Conservation (phyloP, 2,113 vertebrate species). For the Anser brachyrhynchus region DNA sequence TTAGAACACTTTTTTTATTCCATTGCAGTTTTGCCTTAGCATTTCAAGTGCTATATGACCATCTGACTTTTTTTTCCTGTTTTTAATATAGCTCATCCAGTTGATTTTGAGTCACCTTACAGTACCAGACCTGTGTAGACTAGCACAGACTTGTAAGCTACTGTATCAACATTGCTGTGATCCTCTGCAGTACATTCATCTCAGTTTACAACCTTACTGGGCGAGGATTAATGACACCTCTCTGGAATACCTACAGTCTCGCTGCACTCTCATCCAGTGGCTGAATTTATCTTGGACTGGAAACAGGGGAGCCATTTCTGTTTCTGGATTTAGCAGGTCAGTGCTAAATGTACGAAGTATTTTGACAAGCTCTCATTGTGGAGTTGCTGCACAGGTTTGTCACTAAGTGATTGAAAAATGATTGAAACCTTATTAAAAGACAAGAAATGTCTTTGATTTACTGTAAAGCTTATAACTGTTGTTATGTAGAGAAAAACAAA, state of each 20-base stretch:
- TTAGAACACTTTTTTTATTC: not conserved
- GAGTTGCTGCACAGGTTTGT: not conserved
- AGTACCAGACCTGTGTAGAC: conserved; percentile 93
- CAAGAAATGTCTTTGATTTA: not conserved
- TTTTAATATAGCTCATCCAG: conserved; percentile 90
- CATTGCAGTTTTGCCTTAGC: not conserved
- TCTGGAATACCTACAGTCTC: conserved; percentile 89
- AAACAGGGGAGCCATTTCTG: conserved; percentile 91
- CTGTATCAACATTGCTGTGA: conserved; percentile 96
- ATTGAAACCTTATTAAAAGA: conserved; percentile 1
- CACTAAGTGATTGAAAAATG: not conserved
- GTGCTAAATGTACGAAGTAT: conserved; percentile 27
- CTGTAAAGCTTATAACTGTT: not conserved
- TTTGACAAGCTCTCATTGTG: conserved; percentile 4
- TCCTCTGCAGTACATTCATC: conserved; percentile 95
- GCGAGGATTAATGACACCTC: conserved; percentile 90
- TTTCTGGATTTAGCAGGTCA: conserved; percentile 95
- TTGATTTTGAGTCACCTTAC: conserved; percentile 96
- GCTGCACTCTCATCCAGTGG: conserved; percentile 93
- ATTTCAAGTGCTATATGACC: conserved; percentile 15
- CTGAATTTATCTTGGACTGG: conserved; percentile 98
- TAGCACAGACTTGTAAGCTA: conserved; percentile 96
- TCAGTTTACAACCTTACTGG: conserved; percentile 98
- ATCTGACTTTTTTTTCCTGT: conserved; percentile 52
- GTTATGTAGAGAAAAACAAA: not conserved